These are phyloP conservation scores for Andrena camellia DNA, from an alignment of 2,888 invertebrate genomes.

Conservation along the genomic window DNA sequence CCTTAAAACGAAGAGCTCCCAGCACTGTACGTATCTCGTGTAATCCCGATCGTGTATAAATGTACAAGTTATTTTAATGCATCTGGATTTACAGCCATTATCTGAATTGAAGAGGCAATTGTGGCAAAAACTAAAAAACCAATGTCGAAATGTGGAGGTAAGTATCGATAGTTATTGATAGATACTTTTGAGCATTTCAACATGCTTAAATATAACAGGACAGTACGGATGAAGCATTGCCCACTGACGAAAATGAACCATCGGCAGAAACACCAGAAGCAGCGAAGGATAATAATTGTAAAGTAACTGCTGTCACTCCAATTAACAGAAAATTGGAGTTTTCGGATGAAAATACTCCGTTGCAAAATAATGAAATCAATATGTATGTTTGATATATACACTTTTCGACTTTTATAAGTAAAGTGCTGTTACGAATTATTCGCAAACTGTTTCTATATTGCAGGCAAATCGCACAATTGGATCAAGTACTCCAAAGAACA, in stretches of 20 bases:
- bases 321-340: slow-evolving; percentile 78
- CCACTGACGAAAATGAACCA: background rate
- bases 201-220: slow-evolving; percentile 16
- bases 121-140: slow-evolving; percentile 82
- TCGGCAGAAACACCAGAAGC: background rate
- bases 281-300: background rate
- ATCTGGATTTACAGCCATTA: slow-evolving; percentile 77
- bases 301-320: slow-evolving; percentile 4
- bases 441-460: background rate
- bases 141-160: slow-evolving; percentile 67
- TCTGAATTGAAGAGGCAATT: slow-evolving; percentile 82
- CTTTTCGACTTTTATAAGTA: background rate
- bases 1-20: slow-evolving; percentile 75
- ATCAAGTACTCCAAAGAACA: slow-evolving; percentile 77
- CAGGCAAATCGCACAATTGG: slow-evolving; percentile 80
- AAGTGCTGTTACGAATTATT: background rate
- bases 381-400: slow-evolving; percentile 60
- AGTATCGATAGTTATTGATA: slow-evolving; percentile 7
- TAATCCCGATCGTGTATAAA: background rate
- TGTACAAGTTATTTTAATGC: slow-evolving; percentile 7
- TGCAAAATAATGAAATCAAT: slow-evolving; percentile 74
- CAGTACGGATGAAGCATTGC: background rate
- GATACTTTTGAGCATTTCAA: background rate
- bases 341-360: slow-evolving; percentile 69
- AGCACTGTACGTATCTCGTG: slow-evolving; percentile 83